Base-by-base conservation (phyloP, 2,797 vertebrate genomes). In the Acomys russatus region DNA sequence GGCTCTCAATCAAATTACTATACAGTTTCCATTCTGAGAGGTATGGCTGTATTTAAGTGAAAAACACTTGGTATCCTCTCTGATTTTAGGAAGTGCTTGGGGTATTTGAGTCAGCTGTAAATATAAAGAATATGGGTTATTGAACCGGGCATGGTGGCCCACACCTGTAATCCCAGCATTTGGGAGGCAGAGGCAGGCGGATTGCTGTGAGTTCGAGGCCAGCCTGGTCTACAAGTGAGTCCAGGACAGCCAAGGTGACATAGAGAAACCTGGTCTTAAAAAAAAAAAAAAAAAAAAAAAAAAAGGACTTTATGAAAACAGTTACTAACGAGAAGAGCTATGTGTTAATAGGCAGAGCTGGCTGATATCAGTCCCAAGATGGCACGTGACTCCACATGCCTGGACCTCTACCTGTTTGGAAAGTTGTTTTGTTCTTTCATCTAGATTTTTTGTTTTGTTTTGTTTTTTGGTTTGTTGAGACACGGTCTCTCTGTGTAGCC, bases 91-190 rank as follows among this genome's bases (percentile, higher is more conserved):
- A 90, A 79, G 82, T 56, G 4, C 76, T 88, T 30, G 33, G 91
- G 35, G 44, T 92, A 30, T 70, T 51, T 92, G 30, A 88, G 18
- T 83, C 91, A 78, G 71, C 70, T 85, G 23, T 76, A 83, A 87
- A 66, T 54, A 64, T 49, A 54, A 9, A 9, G 35, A 77, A 90
- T 51, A 78, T 70, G n/a, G 44, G 4, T 44, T 44, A 44, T 44
- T 44, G 44, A 44, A 44, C 44, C 44, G 44, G 44, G 44, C 44
- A 4, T 44, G 44, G 44, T 44, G 44, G 44, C 44, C 3, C 44
- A 44, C 44, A 4, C 44, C 44, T 44, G 44, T 44, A 44, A 44
- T 4, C 44, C 44, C 44, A 44, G 44, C 4, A 44, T 4, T 44
- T 4, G 44, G 44, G 44, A 44, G 44, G 44, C 44, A 44, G 44